Conservation (phyloP, 2,888 invertebrate genomes). For the Perizoma flavofasciatum region DNA sequence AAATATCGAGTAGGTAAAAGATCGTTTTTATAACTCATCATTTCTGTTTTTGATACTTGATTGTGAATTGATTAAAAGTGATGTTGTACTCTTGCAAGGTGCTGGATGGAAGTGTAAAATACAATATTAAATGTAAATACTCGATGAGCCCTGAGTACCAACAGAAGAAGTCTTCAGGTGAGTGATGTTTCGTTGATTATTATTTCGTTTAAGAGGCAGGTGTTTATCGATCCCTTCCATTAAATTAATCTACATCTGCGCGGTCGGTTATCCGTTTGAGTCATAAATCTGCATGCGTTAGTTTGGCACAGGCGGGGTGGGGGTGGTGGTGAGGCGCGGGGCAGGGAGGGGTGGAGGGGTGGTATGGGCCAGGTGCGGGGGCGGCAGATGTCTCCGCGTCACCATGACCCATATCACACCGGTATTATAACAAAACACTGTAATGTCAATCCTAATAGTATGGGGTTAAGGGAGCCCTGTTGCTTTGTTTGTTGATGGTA, state of each 20-base stretch:
- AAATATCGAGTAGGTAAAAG: too few relatives aligned
- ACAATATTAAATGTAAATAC: too few relatives aligned
- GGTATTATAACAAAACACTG: slow-evolving; percentile 1
- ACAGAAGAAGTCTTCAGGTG: neutral
- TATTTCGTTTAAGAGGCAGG: neutral
- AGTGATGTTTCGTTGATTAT: neutral
- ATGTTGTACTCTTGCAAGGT: too few relatives aligned
- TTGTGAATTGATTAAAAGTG: too few relatives aligned
- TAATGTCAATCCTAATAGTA: slow-evolving; percentile 15
- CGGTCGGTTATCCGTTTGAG: slow-evolving; percentile 21
- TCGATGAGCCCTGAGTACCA: neutral
- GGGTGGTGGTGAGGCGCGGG: slow-evolving; percentile 15
- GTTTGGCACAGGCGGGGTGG: slow-evolving; percentile 37
- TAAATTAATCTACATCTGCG: slow-evolving; percentile 33
- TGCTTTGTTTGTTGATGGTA: slow-evolving; percentile 22
- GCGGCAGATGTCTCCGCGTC: slow-evolving; percentile 68
- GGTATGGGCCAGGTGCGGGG: slow-evolving; percentile 68
- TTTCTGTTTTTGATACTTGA: neutral
- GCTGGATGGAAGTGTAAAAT: too few relatives aligned
- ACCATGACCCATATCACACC: slow-evolving; percentile 62
- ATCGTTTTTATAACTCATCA: too few relatives aligned
- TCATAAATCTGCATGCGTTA: slow-evolving; percentile 70
- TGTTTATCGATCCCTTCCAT: slow-evolving; percentile 7
- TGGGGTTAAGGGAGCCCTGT: slow-evolving; percentile 5
- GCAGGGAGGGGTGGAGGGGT: slow-evolving; percentile 22